Percentiles rank a stretch among this genome's conserved stretches.
These are phyloP conservation scores for Hedya salicella DNA, from an alignment of 2,888 invertebrate genomes.

Conservation along the genomic window DNA sequence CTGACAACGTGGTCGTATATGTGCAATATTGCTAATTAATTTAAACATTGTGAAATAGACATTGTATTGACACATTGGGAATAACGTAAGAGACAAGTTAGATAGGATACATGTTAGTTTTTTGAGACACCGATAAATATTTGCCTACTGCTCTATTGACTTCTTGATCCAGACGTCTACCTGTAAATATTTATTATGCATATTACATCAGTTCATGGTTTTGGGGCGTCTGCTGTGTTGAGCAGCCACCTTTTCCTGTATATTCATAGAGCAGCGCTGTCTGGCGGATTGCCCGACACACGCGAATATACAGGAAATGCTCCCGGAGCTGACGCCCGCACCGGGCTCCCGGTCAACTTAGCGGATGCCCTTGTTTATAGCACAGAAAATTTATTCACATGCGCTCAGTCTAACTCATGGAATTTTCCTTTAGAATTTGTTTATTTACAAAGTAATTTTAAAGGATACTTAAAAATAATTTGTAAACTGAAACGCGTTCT, in stretches of 20 bases:
- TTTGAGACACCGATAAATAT: constrained; percentile 21
- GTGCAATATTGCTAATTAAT: constrained; percentile 5
- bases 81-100: constrained; percentile 9
- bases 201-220: constrained; percentile 22
- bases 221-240: too few species aligned
- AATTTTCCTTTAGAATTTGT: background rate
- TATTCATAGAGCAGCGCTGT: too few species aligned
- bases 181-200: constrained; percentile 35
- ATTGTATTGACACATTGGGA: constrained; percentile 24
- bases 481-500: background rate
- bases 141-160: constrained; percentile 22
- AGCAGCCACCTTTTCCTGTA: too few species aligned
- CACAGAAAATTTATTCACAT: background rate
- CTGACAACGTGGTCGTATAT: background rate
- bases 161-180: constrained; percentile 34
- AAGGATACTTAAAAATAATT: too few species aligned
- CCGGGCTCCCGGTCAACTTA: too few species aligned
- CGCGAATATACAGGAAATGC: too few species aligned
- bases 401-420: background rate
- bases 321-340: too few species aligned
- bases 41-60: constrained; percentile 16
- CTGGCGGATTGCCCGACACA: too few species aligned
- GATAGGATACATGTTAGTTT: constrained; percentile 23
- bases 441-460: too few species aligned
- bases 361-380: constrained; percentile 7